Conservation (phyloP, 2,797 vertebrate genomes). For the Neoniphon sammara region DNA sequence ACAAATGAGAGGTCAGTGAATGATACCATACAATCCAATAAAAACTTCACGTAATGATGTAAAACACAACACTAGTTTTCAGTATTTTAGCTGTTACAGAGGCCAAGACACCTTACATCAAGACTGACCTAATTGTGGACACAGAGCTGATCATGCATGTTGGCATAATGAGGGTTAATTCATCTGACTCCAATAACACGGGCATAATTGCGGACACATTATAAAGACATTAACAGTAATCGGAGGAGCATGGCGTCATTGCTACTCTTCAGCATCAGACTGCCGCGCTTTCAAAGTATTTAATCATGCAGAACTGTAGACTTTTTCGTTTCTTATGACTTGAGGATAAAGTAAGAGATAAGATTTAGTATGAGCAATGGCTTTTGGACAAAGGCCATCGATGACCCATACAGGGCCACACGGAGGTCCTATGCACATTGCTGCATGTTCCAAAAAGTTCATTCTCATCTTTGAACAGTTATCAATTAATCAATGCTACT, state of each 20-base stretch:
- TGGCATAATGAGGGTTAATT: constrained; percentile 27
- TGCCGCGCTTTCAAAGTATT: constrained; percentile 11
- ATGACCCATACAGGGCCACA: not conserved
- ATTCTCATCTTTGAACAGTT: constrained; percentile 3
- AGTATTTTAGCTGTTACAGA: constrained; percentile 7
- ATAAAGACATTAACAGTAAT: constrained; percentile 50
- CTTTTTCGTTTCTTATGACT: not conserved
- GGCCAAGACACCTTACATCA: constrained; percentile 12
- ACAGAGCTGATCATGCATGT: constrained; percentile 7
- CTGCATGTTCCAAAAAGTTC: not conserved
- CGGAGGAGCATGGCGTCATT: constrained; percentile 37
- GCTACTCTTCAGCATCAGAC: constrained; percentile 17
- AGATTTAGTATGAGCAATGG: not conserved
- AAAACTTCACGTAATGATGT: constrained; percentile 46
- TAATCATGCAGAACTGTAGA: not conserved
- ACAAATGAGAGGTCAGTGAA: constrained; percentile 3
- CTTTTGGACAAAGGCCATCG: not conserved
- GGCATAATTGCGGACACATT: constrained; percentile 49
- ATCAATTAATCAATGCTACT: not conserved
- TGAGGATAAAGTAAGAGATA: not conserved
- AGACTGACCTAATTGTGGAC: constrained; percentile 37
- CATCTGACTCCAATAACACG: constrained; percentile 30
- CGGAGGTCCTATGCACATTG: not conserved
- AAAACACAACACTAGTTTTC: constrained; percentile 15
- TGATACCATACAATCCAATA: constrained; percentile 11